Conservation (phyloP, 2,888 invertebrate genomes). For the Oxycera nigricornis region DNA sequence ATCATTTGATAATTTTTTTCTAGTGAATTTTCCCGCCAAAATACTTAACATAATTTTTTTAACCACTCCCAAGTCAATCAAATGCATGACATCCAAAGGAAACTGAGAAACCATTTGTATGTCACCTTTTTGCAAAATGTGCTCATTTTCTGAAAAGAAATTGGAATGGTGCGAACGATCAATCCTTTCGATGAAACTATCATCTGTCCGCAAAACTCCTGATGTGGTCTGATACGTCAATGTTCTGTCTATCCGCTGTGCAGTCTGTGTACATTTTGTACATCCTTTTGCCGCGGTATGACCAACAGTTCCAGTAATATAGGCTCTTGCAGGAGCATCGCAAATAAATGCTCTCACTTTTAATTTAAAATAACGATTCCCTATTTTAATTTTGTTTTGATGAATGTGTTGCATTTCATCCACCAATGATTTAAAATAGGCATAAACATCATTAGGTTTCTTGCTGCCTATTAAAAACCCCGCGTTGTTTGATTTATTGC, state of each 20-base stretch:
- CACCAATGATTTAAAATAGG: too few species aligned
- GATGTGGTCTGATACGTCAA: slow-evolving; percentile 38
- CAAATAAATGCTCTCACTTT: slow-evolving; percentile 14
- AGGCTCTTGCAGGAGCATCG: slow-evolving; percentile 7
- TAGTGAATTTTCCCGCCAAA: background rate
- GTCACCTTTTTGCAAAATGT: slow-evolving; percentile 24
- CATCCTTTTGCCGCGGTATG: slow-evolving; percentile 41
- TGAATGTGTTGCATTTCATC: too few species aligned
- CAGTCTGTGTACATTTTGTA: slow-evolving; percentile 43
- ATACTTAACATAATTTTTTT: slow-evolving; percentile 33
- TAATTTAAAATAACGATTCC: too few species aligned
- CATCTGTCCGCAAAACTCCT: slow-evolving; percentile 28
- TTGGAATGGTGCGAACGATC: slow-evolving; percentile 36
- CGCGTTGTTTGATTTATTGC: too few species aligned
- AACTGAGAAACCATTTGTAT: slow-evolving; percentile 40
- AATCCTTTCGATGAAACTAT: slow-evolving; percentile 30
- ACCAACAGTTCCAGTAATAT: slow-evolving; percentile 30
- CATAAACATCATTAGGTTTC: too few species aligned
- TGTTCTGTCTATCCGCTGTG: slow-evolving; percentile 35
- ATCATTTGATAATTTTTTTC: background rate
- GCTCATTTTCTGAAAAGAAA: background rate
- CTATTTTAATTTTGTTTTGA: too few species aligned
- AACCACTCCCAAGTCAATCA: slow-evolving; percentile 42
- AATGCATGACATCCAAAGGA: slow-evolving; percentile 42
- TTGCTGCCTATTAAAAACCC: too few species aligned